These are phyloP conservation scores for Trochalopteron elliotii DNA, from an alignment of 2,113 vertebrate genomes.

Conservation along the genomic window DNA sequence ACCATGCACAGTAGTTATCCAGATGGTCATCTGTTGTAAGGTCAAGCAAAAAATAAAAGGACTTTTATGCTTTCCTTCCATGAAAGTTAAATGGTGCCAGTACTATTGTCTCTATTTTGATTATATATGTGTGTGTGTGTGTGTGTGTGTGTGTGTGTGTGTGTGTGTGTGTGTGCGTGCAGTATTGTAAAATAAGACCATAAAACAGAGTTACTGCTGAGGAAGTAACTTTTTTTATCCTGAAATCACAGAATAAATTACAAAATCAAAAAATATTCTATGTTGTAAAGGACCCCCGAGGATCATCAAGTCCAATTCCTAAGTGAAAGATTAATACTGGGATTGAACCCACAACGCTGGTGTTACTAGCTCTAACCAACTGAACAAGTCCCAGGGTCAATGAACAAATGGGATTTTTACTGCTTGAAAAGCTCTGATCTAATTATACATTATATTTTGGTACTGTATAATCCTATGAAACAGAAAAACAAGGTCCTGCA, in stretches of 20 bases:
- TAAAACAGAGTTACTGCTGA: background rate
- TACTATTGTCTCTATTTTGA: background rate
- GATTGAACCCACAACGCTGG: background rate
- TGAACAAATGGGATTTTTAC: background rate
- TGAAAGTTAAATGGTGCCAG: background rate
- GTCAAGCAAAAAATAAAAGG: slow-evolving; percentile 46
- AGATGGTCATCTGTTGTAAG: slow-evolving; percentile 47
- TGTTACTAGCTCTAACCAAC: background rate
- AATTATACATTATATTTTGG: background rate
- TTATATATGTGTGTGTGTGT: too few species aligned
- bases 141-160: too few species aligned
- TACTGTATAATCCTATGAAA: background rate
- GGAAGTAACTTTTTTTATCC: background rate
- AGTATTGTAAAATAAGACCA: background rate
- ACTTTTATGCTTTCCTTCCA: background rate
- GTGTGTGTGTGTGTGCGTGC: too few species aligned
- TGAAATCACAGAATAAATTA: background rate
- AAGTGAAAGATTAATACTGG: background rate
- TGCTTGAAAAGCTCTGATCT: background rate
- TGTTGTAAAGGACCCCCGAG: background rate
- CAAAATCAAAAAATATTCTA: background rate
- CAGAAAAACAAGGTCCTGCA: background rate
- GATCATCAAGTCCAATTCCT: background rate
- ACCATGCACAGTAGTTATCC: background rate
- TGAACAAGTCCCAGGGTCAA: background rate